Base-by-base conservation (phyloP, 2,888 invertebrate species). In the Drosophila multiciliata region DNA sequence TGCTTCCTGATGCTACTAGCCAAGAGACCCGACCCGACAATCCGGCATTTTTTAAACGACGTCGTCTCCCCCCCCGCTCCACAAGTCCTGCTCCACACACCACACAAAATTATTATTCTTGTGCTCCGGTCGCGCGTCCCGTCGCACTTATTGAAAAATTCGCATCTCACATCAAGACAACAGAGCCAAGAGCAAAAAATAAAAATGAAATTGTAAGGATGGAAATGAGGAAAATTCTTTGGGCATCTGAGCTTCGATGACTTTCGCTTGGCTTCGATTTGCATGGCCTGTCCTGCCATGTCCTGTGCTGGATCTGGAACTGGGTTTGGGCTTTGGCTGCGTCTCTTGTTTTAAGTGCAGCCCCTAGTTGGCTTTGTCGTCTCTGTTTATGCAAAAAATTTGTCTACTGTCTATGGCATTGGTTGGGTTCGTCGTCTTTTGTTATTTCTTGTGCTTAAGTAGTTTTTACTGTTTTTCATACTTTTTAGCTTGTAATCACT, bases 311-410 rank as follows among this genome's bases (percentile, higher is more conserved):
- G 20, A n/a, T n/a, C 61, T 78, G 73, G 29, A 29, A 29, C 29
- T 0, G 29, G 29, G 29, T 29, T 29, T 29, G 29, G n/a, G n/a
- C 65, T 26, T 49, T 54, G 58, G 49, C 33, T 29, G 52, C 64
- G 74, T 72, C 82, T 79, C 79, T 86, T 90, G 86, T 90, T 86
- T 88, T 83, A 87, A 88, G 89, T 81, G 90, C 89, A 88, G 79
- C 77, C 71, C 59, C 68, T 89, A 86, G 89, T 88, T 90, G 90
- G 84, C 89, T 90, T 86, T 86, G 86, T 90, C 85, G 87, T 88
- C 86, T 88, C 77, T 87, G 82, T 87, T 90, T 87, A 87, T 87
- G 90, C 89, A 90, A 90, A 90, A 87, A 90, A 90, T 84, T 89
- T 85, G 88, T 87, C 87, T 87, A 69, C 84, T 66, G 67, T 67